These are phyloP conservation scores for Ophioninae sp. DNA, from an alignment of 2,888 invertebrate species.

Conservation along the genomic window DNA sequence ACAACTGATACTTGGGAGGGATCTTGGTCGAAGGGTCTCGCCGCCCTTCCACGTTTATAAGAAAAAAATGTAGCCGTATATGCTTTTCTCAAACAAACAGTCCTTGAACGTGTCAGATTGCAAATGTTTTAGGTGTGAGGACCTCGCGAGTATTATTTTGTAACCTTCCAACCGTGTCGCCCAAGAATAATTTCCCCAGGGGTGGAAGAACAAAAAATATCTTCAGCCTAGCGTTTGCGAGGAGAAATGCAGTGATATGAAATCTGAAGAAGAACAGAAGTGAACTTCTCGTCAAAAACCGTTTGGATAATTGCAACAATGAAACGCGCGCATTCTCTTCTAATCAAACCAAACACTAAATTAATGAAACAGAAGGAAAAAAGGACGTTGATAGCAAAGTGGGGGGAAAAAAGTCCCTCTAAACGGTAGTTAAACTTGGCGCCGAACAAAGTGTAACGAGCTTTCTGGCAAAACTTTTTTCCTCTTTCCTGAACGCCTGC, in stretches of 20 bases:
- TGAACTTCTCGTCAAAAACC: too few species aligned
- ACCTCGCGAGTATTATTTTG: neutral
- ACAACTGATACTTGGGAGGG: too few species aligned
- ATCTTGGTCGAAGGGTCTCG: too few species aligned
- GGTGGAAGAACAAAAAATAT: too few species aligned
- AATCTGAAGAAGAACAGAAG: too few species aligned
- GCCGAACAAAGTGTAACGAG: conserved; percentile 75
- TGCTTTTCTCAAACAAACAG: too few species aligned
- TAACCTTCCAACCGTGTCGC: neutral
- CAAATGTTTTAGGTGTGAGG: neutral
- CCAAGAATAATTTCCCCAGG: too few species aligned
- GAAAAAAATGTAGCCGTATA: too few species aligned
- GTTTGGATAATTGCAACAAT: neutral
- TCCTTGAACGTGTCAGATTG: too few species aligned
- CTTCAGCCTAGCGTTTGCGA: too few species aligned
- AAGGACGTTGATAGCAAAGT: conserved; percentile 6
- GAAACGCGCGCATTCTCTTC: neutral
- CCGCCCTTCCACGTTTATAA: too few species aligned
- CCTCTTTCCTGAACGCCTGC: conserved; percentile 74
- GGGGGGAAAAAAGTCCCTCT: conserved; percentile 63
- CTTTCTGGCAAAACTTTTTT: conserved; percentile 72
- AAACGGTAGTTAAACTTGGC: conserved; percentile 74
- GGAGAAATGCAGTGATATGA: too few species aligned
- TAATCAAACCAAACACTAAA: conserved; percentile 9
- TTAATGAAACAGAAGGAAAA: neutral